A percentile compares a stretch with the other conserved stretches of the same genome.
These are phyloP conservation scores for Catagonus wagneri DNA, from an alignment of 2,113 vertebrate species.

Conservation along the genomic window DNA sequence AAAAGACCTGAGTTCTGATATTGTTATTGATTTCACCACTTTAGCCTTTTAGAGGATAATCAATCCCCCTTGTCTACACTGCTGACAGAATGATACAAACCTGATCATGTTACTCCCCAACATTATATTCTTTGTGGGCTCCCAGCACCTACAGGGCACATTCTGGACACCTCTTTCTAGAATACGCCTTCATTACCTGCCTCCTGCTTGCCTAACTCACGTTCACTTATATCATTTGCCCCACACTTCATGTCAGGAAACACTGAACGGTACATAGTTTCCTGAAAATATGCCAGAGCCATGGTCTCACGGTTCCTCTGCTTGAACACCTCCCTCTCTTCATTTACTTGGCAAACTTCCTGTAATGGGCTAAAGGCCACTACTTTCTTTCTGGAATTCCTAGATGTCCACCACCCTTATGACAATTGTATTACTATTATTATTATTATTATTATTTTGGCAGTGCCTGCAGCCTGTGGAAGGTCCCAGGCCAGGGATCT, in stretches of 20 bases:
- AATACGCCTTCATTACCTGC: not conserved
- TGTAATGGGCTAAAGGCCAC: not conserved
- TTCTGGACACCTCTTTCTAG: not conserved
- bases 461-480: too few species aligned
- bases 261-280: not conserved
- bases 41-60: not conserved
- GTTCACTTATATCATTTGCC: not conserved
- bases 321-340: not conserved
- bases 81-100: not conserved
- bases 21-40: not conserved
- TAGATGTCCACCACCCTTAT: not conserved
- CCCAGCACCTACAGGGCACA: not conserved
- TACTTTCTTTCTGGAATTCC: not conserved
- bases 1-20: not conserved
- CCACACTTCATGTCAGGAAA: not conserved
- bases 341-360: not conserved
- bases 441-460: too few species aligned
- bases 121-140: not conserved
- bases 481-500: too few species aligned
- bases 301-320: not conserved
- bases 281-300: not conserved
- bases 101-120: not conserved
- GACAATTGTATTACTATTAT: not conserved
- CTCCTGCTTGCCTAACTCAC: not conserved
- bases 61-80: not conserved